A percentile compares a stretch with the other conserved stretches of the same genome.
Conservation (phyloP, 1,140 invertebrate species). For the Notospermus geniculatus region DNA sequence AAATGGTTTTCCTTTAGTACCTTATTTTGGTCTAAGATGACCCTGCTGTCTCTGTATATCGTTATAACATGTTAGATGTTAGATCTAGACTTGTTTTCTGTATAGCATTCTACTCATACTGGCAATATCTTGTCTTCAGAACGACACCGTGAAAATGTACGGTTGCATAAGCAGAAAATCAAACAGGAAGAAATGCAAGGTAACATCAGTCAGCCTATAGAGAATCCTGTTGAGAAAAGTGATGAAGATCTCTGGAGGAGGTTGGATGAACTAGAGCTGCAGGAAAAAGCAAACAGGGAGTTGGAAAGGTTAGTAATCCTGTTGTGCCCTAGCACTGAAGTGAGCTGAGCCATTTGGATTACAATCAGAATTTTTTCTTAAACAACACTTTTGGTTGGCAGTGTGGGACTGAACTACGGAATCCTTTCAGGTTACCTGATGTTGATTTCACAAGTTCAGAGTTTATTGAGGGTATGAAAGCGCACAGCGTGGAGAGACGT, state of each 20-base stretch:
- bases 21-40: too few relatives aligned
- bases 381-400: too few relatives aligned
- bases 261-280: slow-evolving; percentile 60
- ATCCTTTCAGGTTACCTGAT: too few relatives aligned
- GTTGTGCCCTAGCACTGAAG: too few relatives aligned
- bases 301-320: slow-evolving; percentile 13
- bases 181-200: slow-evolving; percentile 28
- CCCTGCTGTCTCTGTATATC: too few relatives aligned
- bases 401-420: too few relatives aligned
- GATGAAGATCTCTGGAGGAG: slow-evolving; percentile 40
- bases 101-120: slow-evolving; percentile 19
- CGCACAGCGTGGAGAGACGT: too few relatives aligned
- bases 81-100: not conserved
- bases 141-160: slow-evolving; percentile 59
- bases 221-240: not conserved
- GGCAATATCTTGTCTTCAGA: slow-evolving; percentile 38
- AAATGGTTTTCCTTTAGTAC: too few relatives aligned
- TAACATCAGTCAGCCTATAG: not conserved
- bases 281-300: slow-evolving; percentile 45
- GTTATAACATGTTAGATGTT: not conserved
- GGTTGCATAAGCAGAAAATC: slow-evolving; percentile 52
- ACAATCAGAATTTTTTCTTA: too few relatives aligned
- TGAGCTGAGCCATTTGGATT: too few relatives aligned
- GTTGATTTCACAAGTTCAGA: too few relatives aligned
- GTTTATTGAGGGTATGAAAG: too few relatives aligned